Conservation (phyloP, 1,140 invertebrate species). For the Drosophila willistoni region DNA sequence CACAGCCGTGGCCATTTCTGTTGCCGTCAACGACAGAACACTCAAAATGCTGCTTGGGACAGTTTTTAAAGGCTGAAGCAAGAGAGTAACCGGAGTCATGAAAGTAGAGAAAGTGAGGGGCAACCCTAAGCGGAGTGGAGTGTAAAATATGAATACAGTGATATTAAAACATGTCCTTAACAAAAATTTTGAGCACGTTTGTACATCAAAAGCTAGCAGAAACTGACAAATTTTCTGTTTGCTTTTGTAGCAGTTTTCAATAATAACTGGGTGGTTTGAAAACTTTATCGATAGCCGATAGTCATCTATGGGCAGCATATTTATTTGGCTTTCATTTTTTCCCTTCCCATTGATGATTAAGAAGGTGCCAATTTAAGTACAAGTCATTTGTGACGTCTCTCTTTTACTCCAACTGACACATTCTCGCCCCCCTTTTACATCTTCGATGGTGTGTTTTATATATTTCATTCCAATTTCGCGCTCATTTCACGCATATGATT, state of each 20-base stretch:
- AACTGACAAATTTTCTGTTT: no score
- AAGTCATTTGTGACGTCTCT: background rate
- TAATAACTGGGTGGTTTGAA: no score
- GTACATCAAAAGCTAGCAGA: no score
- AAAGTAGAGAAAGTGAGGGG: conserved; percentile 3
- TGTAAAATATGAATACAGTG: no score
- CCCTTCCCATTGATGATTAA: no score
- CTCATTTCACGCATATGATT: conserved; percentile 81
- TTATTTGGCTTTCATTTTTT: no score
- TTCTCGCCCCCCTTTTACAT: background rate
- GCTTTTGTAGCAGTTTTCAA: no score
- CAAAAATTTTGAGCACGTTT: no score
- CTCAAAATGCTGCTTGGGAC: background rate
- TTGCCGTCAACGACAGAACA: background rate
- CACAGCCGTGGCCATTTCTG: background rate
- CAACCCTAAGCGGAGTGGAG: no score
- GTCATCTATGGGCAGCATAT: no score
- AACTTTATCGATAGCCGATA: no score
- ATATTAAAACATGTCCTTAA: no score
- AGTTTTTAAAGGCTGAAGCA: conserved; percentile 1
- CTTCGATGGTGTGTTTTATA: conserved; percentile 31
- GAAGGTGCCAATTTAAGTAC: background rate
- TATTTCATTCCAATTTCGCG: conserved; percentile 79
- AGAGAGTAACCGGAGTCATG: conserved; percentile 10
- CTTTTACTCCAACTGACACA: background rate